A percentile compares a stretch with the other conserved stretches of the same genome.
Evolutionary conservation across 2,797 vertebrate species (phyloP).

Genomic region (Siniperca undulata): DNA sequence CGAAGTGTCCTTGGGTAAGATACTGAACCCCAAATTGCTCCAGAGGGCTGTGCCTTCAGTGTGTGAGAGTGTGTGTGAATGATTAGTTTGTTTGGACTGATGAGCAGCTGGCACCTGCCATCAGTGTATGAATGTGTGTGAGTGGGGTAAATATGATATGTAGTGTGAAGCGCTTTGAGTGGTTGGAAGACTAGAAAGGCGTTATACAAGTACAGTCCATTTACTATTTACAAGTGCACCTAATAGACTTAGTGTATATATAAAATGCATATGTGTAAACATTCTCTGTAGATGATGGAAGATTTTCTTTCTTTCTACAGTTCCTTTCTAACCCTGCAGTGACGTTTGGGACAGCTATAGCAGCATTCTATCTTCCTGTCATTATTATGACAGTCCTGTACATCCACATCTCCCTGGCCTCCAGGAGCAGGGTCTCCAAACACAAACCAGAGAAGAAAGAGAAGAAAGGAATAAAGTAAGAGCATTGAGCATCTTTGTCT

Average conservation of each 20-base stretch:
- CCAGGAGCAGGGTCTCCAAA: constrained; percentile 93
- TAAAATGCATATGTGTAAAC: background rate
- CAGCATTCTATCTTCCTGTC: constrained; percentile 97
- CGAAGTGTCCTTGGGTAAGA: too few relatives aligned
- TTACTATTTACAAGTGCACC: too few relatives aligned
- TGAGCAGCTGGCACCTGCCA: too few relatives aligned
- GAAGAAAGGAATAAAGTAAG: constrained; percentile 86
- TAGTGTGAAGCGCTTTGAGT: too few relatives aligned
- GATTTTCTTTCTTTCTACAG: constrained; percentile 70
- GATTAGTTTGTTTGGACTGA: too few relatives aligned
- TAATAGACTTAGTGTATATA: background rate
- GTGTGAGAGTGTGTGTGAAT: too few relatives aligned
- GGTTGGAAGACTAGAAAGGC: too few relatives aligned
- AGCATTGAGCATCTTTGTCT: background rate
- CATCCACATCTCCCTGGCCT: constrained; percentile 97
- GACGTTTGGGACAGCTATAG: constrained; percentile 98
- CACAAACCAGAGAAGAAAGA: constrained; percentile 92
- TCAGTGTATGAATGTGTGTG: too few relatives aligned
- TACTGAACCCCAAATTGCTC: too few relatives aligned
- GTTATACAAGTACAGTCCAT: too few relatives aligned
- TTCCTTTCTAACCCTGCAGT: constrained; percentile 96
- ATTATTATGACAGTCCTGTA: constrained; percentile 99
- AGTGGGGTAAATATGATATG: too few relatives aligned
- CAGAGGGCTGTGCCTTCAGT: too few relatives aligned
- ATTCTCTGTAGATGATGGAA: background rate